Percentiles rank a stretch among this genome's conserved stretches.
Evolutionary conservation across 1,140 invertebrate species (phyloP).

Genomic region (Rhynchophorus ferrugineus): DNA sequence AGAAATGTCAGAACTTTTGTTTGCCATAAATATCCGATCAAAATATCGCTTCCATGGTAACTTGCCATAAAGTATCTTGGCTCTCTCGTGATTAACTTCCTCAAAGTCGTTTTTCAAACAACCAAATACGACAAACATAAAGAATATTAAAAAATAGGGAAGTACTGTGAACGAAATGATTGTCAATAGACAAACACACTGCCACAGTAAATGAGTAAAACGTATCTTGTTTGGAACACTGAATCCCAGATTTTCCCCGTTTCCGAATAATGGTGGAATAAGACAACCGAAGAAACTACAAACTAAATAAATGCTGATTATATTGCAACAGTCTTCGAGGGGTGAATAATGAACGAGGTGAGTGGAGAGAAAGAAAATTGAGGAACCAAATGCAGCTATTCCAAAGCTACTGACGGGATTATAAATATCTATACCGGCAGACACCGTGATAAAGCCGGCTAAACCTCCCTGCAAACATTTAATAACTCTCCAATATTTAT

Average conservation of each 20-base stretch:
- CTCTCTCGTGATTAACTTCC: conserved; percentile 21
- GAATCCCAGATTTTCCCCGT: conserved; percentile 13
- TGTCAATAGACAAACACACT: conserved; percentile 17
- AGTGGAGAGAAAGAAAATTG: conserved; percentile 20
- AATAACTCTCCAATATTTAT: conserved; percentile 28
- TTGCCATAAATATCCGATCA: conserved; percentile 18
- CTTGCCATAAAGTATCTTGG: conserved; percentile 13
- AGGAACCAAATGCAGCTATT: conserved; percentile 17
- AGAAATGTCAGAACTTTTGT: conserved; percentile 9
- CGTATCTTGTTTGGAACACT: too few relatives aligned
- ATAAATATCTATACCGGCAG: conserved; percentile 25
- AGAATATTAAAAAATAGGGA: conserved; percentile 14
- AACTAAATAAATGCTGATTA: conserved; percentile 27
- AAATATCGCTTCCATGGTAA: conserved; percentile 16
- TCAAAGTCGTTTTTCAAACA: conserved; percentile 18
- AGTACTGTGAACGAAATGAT: conserved; percentile 11
- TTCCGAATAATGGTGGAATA: conserved; percentile 12
- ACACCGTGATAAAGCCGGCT: conserved; percentile 24
- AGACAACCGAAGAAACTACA: conserved; percentile 19
- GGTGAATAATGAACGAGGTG: conserved; percentile 23
- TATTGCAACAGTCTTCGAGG: conserved; percentile 30
- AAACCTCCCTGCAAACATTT: conserved; percentile 28
- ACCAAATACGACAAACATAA: conserved; percentile 7
- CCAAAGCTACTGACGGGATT: conserved; percentile 16
- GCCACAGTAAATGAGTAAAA: conserved; percentile 22